These are phyloP conservation scores for Temnothorax longispinosus DNA, from an alignment of 1,140 invertebrate genomes.

Conservation along the genomic window DNA sequence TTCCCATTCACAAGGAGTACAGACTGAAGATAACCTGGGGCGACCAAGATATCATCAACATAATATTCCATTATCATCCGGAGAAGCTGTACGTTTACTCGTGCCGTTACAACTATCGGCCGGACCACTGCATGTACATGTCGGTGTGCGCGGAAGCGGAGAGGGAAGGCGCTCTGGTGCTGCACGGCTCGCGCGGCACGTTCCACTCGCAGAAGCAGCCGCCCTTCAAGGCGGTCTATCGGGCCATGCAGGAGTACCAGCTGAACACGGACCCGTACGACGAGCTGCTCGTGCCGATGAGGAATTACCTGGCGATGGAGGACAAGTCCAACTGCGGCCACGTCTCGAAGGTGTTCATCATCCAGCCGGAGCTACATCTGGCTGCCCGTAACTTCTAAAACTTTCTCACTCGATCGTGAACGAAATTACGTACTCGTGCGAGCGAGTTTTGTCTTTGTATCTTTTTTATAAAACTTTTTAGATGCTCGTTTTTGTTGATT, in stretches of 20 bases:
- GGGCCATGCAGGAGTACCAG: conserved; percentile 89
- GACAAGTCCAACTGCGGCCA: conserved; percentile 86
- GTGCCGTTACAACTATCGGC: conserved; percentile 96
- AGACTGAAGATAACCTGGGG: conserved; percentile 96
- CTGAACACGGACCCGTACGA: conserved; percentile 83
- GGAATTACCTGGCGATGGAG: conserved; percentile 81
- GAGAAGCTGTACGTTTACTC: conserved; percentile 93
- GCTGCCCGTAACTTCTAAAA: conserved; percentile 49
- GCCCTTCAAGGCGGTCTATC: conserved; percentile 92
- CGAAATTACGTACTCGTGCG: neutral
- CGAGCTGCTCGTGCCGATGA: conserved; percentile 85
- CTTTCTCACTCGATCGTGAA: neutral
- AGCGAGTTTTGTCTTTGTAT: conserved; percentile 4
- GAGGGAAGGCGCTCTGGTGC: conserved; percentile 90
- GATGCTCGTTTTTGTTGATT: neutral
- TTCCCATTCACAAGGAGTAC: conserved; percentile 94
- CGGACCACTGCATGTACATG: conserved; percentile 98
- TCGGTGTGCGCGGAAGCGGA: conserved; percentile 93
- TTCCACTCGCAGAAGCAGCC: conserved; percentile 96
- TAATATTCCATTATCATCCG: conserved; percentile 96
- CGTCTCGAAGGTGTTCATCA: conserved; percentile 83
- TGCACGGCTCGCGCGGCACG: conserved; percentile 95
- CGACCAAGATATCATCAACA: conserved; percentile 99
- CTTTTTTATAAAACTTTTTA: conserved; percentile 39
- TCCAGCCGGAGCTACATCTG: conserved; percentile 81